Conservation (phyloP, 1,140 invertebrate genomes). For the Andrena cerasifolii region DNA sequence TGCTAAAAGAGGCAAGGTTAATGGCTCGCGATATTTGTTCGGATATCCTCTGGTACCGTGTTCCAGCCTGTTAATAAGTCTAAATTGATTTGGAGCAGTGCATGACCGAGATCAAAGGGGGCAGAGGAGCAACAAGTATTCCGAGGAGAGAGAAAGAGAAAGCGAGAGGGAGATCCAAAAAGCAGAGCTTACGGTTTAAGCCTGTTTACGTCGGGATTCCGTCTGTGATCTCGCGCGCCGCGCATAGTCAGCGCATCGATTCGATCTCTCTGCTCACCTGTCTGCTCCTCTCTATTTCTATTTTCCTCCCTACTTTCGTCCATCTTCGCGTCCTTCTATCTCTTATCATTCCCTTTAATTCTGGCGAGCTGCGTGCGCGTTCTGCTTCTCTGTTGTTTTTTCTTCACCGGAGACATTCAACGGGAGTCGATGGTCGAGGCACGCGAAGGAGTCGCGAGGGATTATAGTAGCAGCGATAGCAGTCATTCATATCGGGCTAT, state of each 20-base stretch:
- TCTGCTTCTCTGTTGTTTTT: too few relatives aligned
- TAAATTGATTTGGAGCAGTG: conserved; percentile 65
- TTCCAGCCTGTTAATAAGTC: conserved; percentile 60
- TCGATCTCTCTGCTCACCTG: conserved; percentile 40
- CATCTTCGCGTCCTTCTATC: neutral
- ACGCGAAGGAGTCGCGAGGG: too few relatives aligned
- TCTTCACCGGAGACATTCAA: too few relatives aligned
- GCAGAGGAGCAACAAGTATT: conserved; percentile 67
- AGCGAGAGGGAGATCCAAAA: conserved; percentile 52
- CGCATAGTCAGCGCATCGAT: conserved; percentile 63
- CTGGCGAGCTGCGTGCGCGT: too few relatives aligned
- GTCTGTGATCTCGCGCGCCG: conserved; percentile 68
- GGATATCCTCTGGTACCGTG: conserved; percentile 61
- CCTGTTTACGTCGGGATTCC: conserved; percentile 72
- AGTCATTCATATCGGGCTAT: too few relatives aligned
- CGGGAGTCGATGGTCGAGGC: too few relatives aligned
- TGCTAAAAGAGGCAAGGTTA: conserved; percentile 47
- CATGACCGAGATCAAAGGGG: conserved; percentile 61
- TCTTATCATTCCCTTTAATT: conserved; percentile 18
- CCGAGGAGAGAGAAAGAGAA: conserved; percentile 26
- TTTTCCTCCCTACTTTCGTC: neutral
- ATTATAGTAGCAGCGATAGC: too few relatives aligned
- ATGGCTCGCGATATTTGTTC: conserved; percentile 54
- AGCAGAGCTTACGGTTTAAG: conserved; percentile 68
- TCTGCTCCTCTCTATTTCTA: too few relatives aligned